These are phyloP conservation scores for Tachysurus fulvidraco DNA, from an alignment of 2,113 vertebrate species.

Conservation along the genomic window DNA sequence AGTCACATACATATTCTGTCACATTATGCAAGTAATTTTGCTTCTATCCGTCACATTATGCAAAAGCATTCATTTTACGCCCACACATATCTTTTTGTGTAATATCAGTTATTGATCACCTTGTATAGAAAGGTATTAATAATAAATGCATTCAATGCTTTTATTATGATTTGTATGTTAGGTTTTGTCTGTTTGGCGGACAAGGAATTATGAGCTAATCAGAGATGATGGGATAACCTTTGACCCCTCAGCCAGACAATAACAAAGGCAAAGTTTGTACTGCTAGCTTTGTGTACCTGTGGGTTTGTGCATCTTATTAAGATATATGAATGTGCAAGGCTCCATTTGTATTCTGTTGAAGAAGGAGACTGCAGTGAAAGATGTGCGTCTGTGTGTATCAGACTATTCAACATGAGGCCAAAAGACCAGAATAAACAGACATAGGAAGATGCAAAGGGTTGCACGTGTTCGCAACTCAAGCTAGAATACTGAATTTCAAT, in stretches of 20 bases:
- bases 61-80: conserved; percentile 1
- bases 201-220: not conserved
- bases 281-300: not conserved
- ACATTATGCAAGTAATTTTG: not conserved
- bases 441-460: not conserved
- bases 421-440: conserved; percentile 2
- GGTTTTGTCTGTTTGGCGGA: not conserved
- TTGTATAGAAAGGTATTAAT: not conserved
- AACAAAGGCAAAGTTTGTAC: not conserved
- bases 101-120: conserved; percentile 27
- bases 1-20: not conserved
- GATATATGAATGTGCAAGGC: not conserved
- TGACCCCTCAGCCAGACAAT: not conserved
- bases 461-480: conserved; percentile 20
- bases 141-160: not conserved
- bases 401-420: not conserved
- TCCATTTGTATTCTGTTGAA: conserved; percentile 37
- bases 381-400: conserved; percentile 22
- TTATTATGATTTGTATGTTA: conserved; percentile 12
- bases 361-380: conserved; percentile 3
- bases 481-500: conserved; percentile 55
- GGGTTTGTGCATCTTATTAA: conserved; percentile 2
- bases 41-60: conserved; percentile 3
- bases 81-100: conserved; percentile 20
- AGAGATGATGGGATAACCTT: not conserved